Evolutionary conservation across 2,888 invertebrate genomes (phyloP).

Genomic region (Melipona bicolor): DNA sequence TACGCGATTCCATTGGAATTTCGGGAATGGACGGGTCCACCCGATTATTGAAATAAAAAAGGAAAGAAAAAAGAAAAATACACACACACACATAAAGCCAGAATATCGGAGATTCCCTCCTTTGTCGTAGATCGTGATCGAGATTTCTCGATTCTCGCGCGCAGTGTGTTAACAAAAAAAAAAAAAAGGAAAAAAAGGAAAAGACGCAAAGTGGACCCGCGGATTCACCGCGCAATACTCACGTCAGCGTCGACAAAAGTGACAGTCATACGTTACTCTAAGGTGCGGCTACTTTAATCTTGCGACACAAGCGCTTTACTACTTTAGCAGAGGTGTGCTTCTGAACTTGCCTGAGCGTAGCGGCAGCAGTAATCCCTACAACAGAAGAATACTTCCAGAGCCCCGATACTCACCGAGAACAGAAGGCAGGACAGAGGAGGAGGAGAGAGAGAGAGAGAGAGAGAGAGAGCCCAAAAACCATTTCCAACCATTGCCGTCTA

Average conservation of each 20-base stretch:
- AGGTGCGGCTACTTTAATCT: constrained; percentile 78
- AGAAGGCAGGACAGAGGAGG: constrained; percentile 62
- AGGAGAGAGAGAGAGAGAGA: background rate
- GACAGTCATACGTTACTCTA: constrained; percentile 72
- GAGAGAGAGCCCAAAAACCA: constrained; percentile 43
- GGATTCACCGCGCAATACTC: constrained; percentile 67
- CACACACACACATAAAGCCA: background rate
- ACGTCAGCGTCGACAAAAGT: constrained; percentile 69
- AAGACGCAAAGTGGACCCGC: constrained; percentile 38
- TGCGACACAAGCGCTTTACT: constrained; percentile 79
- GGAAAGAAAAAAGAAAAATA: too few relatives aligned
- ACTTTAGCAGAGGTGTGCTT: constrained; percentile 76
- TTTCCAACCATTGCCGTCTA: constrained; percentile 41
- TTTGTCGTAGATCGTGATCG: background rate
- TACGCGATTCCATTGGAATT: constrained; percentile 27
- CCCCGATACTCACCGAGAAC: constrained; percentile 76
- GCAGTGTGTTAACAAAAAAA: background rate
- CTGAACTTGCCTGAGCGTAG: constrained; percentile 83
- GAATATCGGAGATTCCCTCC: background rate
- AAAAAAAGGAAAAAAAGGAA: too few relatives aligned
- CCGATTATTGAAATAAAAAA: background rate
- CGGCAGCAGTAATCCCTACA: constrained; percentile 84
- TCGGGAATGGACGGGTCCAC: constrained; percentile 56
- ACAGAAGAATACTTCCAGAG: constrained; percentile 83
- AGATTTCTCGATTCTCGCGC: background rate